These are phyloP conservation scores for Protula sp. DNA, from an alignment of 2,888 invertebrate genomes.

Conservation along the genomic window DNA sequence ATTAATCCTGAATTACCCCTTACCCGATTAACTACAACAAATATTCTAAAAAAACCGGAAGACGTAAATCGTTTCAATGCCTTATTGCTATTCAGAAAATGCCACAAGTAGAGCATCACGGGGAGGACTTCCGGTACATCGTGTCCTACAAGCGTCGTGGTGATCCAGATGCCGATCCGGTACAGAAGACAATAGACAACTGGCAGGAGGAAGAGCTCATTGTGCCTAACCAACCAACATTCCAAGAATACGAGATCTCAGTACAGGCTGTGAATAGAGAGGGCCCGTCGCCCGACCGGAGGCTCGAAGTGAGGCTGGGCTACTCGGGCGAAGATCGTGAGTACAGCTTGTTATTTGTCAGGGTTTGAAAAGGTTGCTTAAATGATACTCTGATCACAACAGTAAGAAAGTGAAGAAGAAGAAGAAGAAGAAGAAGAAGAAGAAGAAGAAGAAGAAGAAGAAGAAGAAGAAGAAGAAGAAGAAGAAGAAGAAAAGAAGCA, in stretches of 20 bases:
- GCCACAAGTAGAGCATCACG: constrained; percentile 94
- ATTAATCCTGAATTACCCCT: too few species aligned
- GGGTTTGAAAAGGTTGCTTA: neutral
- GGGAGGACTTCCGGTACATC: constrained; percentile 84
- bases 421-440: neutral
- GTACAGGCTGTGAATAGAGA: constrained; percentile 83
- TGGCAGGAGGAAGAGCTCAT: constrained; percentile 68
- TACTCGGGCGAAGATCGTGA: constrained; percentile 75
- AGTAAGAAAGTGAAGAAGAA: neutral
- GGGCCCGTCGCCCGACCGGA: constrained; percentile 76
- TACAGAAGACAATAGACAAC: constrained; percentile 55
- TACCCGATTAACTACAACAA: too few species aligned
- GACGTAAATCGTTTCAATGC: too few species aligned
- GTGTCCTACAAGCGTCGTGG: constrained; percentile 77
- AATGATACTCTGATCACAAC: neutral
- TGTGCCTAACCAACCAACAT: constrained; percentile 73
- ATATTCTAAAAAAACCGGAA: too few species aligned
- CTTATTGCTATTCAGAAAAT: too few species aligned
- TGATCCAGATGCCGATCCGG: constrained; percentile 61
- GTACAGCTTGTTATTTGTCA: too few species aligned
- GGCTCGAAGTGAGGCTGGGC: constrained; percentile 70
- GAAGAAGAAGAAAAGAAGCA: neutral
- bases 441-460: neutral
- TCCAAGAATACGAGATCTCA: constrained; percentile 81
- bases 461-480: neutral